A percentile compares a stretch with the other conserved stretches of the same genome.
phyloP scores from a whole-genome alignment of 1,140 invertebrate genomes.

The Drosophila willistoni region DNA sequence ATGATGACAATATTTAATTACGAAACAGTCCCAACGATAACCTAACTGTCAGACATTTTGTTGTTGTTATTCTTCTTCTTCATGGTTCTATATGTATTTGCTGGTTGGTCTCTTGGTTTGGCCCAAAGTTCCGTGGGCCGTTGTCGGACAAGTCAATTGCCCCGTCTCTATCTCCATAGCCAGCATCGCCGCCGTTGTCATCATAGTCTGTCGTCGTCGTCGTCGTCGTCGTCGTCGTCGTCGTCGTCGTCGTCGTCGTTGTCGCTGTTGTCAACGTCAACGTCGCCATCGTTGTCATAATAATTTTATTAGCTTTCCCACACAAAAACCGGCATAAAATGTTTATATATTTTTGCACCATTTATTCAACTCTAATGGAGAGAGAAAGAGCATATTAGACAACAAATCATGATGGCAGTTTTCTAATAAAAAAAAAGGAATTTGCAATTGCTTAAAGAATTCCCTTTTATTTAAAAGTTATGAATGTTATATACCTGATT shows the following conservation, averaged over 20 bases:
- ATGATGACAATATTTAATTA: conserved; percentile 80
- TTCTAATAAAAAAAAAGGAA: no score
- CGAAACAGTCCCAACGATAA: conserved; percentile 45
- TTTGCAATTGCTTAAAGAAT: no score
- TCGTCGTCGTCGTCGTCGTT: conserved; percentile 46
- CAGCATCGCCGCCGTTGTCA: conserved; percentile 35
- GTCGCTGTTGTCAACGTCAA: conserved; percentile 36
- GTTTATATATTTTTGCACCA: conserved; percentile 52
- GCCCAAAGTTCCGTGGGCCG: conserved; percentile 39
- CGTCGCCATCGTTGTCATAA: conserved; percentile 60
- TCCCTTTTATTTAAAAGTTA: no score
- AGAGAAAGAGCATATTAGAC: conserved; percentile 15
- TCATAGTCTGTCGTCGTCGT: conserved; percentile 23
- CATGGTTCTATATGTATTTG: conserved; percentile 1
- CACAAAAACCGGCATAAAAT: conserved; percentile 58
- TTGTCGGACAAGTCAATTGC: conserved; percentile 57
- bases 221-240: conserved; percentile 22
- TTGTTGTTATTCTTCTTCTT: not conserved
- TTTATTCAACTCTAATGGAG: conserved; percentile 48
- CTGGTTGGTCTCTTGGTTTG: not conserved
- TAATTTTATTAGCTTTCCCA: conserved; percentile 77
- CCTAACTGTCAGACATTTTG: conserved; percentile 45
- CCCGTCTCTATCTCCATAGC: conserved; percentile 25
- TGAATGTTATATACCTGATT: no score
- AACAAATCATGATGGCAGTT: not conserved